Conservation (phyloP, 2,888 invertebrate species). For the Ferdinandea cuprea region DNA sequence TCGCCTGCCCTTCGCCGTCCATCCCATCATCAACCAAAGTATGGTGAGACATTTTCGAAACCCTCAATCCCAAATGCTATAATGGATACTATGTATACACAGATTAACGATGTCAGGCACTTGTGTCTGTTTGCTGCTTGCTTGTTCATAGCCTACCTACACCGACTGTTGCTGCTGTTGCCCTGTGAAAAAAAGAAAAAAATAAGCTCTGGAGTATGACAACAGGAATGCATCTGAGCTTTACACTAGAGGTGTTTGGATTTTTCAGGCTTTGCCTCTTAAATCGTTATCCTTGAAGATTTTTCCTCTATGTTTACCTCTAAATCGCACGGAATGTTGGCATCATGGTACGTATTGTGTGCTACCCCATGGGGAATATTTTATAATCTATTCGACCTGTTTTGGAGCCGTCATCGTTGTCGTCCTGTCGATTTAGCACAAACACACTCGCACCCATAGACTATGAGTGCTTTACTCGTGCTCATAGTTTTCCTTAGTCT, state of each 20-base stretch:
- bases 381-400: constrained; percentile 31
- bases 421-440: constrained; percentile 27
- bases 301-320: constrained; percentile 28
- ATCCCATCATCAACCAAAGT: not conserved
- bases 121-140: constrained; percentile 58
- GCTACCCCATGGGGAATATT: constrained; percentile 18
- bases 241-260: constrained; percentile 13
- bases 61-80: constrained; percentile 50
- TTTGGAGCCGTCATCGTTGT: constrained; percentile 4
- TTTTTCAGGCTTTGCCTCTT: constrained; percentile 55
- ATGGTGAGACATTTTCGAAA: constrained; percentile 39
- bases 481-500: constrained; percentile 61
- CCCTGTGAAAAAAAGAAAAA: no score
- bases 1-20: not conserved
- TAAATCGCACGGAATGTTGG: constrained; percentile 43
- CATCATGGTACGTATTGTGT: not conserved
- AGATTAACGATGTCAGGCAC: constrained; percentile 66
- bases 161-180: constrained; percentile 33
- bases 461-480: constrained; percentile 1
- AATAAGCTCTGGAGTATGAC: no score
- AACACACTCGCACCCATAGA: not conserved
- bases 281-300: constrained; percentile 60
- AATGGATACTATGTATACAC: constrained; percentile 55
- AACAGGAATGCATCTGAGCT: constrained; percentile 15
- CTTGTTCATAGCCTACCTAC: constrained; percentile 52